phyloP scores from a whole-genome alignment of 2,113 vertebrate genomes.

The Ellobius talpinus region DNA sequence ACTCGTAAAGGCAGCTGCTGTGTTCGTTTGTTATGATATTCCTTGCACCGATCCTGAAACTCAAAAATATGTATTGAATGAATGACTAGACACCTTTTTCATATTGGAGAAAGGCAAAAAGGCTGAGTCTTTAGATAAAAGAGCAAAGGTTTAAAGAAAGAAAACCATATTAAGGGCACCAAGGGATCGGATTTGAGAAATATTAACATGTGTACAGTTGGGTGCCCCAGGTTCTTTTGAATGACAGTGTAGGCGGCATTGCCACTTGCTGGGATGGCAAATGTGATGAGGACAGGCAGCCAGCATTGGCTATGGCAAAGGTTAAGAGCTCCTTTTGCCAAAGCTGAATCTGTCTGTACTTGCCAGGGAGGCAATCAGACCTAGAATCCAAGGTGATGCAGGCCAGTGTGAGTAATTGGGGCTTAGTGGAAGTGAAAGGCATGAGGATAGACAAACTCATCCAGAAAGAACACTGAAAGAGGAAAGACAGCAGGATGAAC shows the following conservation, averaged over 20 bases:
- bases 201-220: neutral
- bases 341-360: neutral
- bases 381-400: neutral
- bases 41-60: neutral
- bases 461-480: neutral
- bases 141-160: slow-evolving; percentile 7
- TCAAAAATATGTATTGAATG: neutral
- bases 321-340: neutral
- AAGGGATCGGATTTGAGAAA: neutral
- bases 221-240: neutral
- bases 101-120: neutral
- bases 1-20: neutral
- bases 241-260: neutral
- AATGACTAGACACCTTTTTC: neutral
- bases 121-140: neutral
- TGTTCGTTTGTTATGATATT: neutral
- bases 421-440: neutral
- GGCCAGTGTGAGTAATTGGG: neutral
- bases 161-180: neutral
- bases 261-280: neutral
- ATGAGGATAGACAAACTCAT: neutral
- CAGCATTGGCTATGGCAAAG: neutral
- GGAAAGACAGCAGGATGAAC: neutral
- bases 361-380: neutral
- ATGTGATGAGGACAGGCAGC: neutral